Conservation (phyloP, 2,888 invertebrate species). For the Archips crataeganus region DNA sequence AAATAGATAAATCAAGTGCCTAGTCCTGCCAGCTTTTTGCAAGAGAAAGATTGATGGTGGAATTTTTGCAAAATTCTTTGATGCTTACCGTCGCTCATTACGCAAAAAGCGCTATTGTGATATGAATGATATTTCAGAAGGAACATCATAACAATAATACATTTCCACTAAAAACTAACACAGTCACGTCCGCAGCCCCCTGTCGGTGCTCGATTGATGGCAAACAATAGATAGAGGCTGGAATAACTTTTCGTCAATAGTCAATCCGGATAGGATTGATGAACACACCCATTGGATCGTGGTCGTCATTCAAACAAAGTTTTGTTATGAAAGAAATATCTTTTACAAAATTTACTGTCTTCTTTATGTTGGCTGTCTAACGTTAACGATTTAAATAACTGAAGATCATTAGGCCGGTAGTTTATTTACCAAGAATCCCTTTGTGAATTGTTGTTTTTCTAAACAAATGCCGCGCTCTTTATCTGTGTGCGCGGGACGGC, state of each 20-base stretch:
- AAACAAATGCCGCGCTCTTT: slow-evolving; percentile 14
- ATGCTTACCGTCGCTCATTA: slow-evolving; percentile 65
- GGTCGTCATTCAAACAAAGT: slow-evolving; percentile 17
- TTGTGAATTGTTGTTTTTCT: background rate
- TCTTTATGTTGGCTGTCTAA: slow-evolving; percentile 7
- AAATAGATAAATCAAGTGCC: slow-evolving; percentile 79
- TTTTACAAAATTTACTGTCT: background rate
- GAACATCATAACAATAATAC: slow-evolving; percentile 57
- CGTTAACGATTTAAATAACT: background rate
- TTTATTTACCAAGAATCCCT: slow-evolving; percentile 8
- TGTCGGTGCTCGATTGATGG: slow-evolving; percentile 40
- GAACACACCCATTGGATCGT: slow-evolving; percentile 30
- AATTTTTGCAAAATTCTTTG: slow-evolving; percentile 66
- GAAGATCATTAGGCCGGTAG: slow-evolving; percentile 3
- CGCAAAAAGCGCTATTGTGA: slow-evolving; percentile 62
- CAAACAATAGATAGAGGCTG: slow-evolving; percentile 50
- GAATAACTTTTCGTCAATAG: slow-evolving; percentile 30
- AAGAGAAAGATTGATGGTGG: slow-evolving; percentile 73
- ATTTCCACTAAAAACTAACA: slow-evolving; percentile 60
- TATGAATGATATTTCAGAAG: slow-evolving; percentile 63
- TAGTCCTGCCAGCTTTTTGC: slow-evolving; percentile 69
- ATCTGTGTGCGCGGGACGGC: background rate
- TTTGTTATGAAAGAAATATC: slow-evolving; percentile 1
- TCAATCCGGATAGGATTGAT: slow-evolving; percentile 28
- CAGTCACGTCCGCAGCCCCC: slow-evolving; percentile 64